phyloP scores from a whole-genome alignment of 2,888 invertebrate genomes.

The Arenicola marina region DNA sequence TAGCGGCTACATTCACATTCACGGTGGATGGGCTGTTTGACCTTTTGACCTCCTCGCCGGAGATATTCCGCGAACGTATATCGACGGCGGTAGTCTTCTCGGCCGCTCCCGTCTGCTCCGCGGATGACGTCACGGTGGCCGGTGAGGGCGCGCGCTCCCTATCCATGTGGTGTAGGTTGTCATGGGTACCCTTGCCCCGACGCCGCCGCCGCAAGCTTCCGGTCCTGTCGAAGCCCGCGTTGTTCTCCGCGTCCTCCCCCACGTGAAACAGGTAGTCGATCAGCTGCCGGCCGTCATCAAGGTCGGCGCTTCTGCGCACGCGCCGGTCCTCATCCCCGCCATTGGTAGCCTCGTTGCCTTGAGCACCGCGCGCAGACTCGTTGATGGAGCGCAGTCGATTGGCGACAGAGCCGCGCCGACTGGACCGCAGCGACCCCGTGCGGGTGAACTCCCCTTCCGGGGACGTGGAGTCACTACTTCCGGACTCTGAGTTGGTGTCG shows the following conservation, averaged over 20 bases:
- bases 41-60: no score
- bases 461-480: neutral
- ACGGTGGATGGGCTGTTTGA: no score
- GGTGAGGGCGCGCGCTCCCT: constrained; percentile 51
- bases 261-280: constrained; percentile 27
- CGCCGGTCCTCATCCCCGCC: constrained; percentile 12
- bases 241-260: constrained; percentile 17
- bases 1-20: no score
- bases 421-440: neutral
- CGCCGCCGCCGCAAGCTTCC: constrained; percentile 45
- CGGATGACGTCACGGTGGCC: no score
- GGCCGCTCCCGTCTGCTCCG: no score
- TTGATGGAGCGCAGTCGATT: constrained; percentile 17
- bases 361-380: constrained; percentile 7
- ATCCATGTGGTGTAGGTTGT: constrained; percentile 32
- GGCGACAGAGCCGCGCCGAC: neutral
- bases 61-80: no score
- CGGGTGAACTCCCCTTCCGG: neutral
- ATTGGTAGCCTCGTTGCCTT: neutral
- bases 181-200: constrained; percentile 28
- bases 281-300: constrained; percentile 37
- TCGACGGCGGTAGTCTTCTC: no score
- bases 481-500: neutral
- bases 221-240: constrained; percentile 39
- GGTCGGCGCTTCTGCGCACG: constrained; percentile 20